A percentile compares a stretch with the other conserved stretches of the same genome.
Conservation (phyloP, 2,113 vertebrate genomes). For the Atherinomorus stipes region DNA sequence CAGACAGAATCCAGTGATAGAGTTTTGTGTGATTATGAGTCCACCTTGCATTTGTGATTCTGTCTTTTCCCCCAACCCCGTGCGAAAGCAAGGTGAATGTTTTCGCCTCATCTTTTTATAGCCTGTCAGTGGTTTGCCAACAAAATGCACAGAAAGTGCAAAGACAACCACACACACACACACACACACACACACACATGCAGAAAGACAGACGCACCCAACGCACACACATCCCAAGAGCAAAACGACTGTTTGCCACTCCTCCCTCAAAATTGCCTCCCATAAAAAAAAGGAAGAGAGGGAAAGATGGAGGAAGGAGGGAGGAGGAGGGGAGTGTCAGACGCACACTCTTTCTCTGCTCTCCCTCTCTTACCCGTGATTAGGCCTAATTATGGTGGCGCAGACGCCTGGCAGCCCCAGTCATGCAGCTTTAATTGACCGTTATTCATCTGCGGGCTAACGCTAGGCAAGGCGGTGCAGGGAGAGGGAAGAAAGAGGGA, state of each 20-base stretch:
- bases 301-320: slow-evolving; percentile 49
- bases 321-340: slow-evolving; percentile 77
- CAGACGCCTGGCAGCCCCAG: slow-evolving; percentile 89
- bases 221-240: slow-evolving; percentile 47
- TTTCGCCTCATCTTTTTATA: slow-evolving; percentile 56
- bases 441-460: slow-evolving; percentile 91
- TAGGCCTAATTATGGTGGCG: slow-evolving; percentile 95
- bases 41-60: slow-evolving; percentile 47
- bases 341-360: slow-evolving; percentile 54
- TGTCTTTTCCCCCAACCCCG: slow-evolving; percentile 46
- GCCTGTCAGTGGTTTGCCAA: slow-evolving; percentile 61
- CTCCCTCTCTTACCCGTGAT: slow-evolving; percentile 84
- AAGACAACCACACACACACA: slow-evolving; percentile 33
- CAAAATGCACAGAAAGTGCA: slow-evolving; percentile 59
- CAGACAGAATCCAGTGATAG: slow-evolving; percentile 37
- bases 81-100: slow-evolving; percentile 46
- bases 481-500: slow-evolving; percentile 78
- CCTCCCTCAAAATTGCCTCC: slow-evolving; percentile 88
- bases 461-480: slow-evolving; percentile 76
- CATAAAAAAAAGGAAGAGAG: slow-evolving; percentile 81
- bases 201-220: slow-evolving; percentile 34
- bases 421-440: slow-evolving; percentile 92
- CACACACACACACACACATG: slow-evolving; percentile 10
- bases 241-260: slow-evolving; percentile 83
- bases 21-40: slow-evolving; percentile 59